phyloP scores from a whole-genome alignment of 37 sponge, comb jelly and placozoan species.

The Petrosia ficiformis region DNA sequence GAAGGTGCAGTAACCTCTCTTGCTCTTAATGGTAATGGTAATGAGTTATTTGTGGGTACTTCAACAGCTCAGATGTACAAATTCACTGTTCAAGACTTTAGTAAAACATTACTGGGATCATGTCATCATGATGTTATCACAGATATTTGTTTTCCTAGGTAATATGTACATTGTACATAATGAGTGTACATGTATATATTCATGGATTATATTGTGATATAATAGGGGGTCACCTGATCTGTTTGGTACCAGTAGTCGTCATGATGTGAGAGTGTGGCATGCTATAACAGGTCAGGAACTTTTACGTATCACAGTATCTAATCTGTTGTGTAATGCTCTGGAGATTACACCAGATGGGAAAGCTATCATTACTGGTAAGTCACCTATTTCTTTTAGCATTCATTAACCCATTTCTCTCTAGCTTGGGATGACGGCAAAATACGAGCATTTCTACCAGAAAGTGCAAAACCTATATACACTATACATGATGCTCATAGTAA shows the following conservation, averaged over 20 bases:
- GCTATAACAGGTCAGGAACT: constrained; percentile 86
- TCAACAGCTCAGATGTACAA: constrained; percentile 50
- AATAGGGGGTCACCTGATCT: constrained; percentile 75
- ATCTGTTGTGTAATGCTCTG: constrained; percentile 87
- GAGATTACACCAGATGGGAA: constrained; percentile 83
- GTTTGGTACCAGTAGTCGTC: constrained; percentile 94
- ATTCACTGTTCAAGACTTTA: constrained; percentile 51
- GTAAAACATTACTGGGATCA: constrained; percentile 47
- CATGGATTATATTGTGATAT: neutral
- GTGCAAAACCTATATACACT: constrained; percentile 83
- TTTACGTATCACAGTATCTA: constrained; percentile 79
- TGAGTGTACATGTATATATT: neutral
- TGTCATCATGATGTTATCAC: constrained; percentile 77
- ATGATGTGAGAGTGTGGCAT: constrained; percentile 95
- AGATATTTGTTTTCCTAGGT: constrained; percentile 80
- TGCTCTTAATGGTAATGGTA: constrained; percentile 73
- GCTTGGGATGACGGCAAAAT: constrained; percentile 99
- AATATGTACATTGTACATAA: neutral
- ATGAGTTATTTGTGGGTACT: constrained; percentile 87
- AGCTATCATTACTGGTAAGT: constrained; percentile 91
- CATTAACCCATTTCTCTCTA: constrained; percentile 9
- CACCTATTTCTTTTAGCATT: neutral
- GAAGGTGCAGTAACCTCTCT: constrained; percentile 79
- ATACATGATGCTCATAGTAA: constrained; percentile 97
- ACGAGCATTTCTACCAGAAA: constrained; percentile 85